Evolutionary conservation across 1,140 invertebrate species (phyloP).

Genomic region (Brachionus rotundiformis): DNA sequence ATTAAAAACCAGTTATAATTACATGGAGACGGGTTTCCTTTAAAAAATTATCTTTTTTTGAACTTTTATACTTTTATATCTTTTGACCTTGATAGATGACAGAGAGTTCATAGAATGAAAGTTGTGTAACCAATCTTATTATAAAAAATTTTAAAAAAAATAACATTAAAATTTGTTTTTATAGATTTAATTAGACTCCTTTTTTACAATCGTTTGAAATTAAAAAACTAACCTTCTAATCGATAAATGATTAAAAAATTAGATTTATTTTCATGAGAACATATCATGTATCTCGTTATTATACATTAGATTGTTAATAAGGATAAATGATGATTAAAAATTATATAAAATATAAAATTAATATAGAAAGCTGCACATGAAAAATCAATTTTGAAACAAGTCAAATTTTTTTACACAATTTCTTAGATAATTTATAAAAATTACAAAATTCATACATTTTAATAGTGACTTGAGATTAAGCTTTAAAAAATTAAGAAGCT

Average conservation of each 20-base stretch:
- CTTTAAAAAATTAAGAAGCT: neutral
- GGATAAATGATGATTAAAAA: neutral
- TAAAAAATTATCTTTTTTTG: neutral
- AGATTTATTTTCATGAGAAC: neutral
- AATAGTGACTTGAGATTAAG: neutral
- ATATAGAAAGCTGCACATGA: neutral
- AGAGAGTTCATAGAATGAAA: neutral
- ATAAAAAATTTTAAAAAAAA: too few species aligned
- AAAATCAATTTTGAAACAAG: too few species aligned
- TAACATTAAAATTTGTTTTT: too few species aligned
- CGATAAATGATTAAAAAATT: too few species aligned
- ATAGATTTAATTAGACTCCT: too few species aligned
- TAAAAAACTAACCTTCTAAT: too few species aligned
- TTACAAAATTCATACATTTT: neutral
- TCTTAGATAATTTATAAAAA: neutral
- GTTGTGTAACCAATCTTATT: neutral
- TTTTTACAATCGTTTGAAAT: too few species aligned
- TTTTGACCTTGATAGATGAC: neutral
- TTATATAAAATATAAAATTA: too few species aligned
- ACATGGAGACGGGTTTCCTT: neutral
- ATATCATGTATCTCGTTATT: neutral
- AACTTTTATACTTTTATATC: conserved; percentile 21
- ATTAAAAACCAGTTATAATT: neutral
- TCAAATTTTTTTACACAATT: neutral
- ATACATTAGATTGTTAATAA: neutral